A percentile compares a stretch with the other conserved stretches of the same genome.
Evolutionary conservation across 2,888 invertebrate species (phyloP).

Genomic region (Dolichomitus sp.): DNA sequence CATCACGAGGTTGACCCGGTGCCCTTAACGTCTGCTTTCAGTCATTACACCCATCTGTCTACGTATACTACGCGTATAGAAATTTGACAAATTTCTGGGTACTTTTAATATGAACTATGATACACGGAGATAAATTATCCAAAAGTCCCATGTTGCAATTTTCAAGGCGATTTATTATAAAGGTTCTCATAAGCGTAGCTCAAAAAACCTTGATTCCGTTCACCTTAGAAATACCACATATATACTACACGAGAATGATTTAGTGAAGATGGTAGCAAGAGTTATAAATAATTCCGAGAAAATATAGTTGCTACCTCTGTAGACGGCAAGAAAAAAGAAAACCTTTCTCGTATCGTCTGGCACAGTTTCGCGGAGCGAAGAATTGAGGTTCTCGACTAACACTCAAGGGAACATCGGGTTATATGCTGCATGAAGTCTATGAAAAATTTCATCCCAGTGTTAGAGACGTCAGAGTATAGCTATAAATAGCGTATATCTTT

Average conservation of each 20-base stretch:
- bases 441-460: conserved; percentile 29
- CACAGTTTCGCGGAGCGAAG: conserved; percentile 12
- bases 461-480: conserved; percentile 2
- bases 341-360: conserved; percentile 7
- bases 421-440: conserved; percentile 10
- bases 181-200: background rate
- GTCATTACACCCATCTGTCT: conserved; percentile 36
- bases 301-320: conserved; percentile 28
- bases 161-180: background rate
- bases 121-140: background rate
- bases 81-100: background rate
- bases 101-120: background rate
- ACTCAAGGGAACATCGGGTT: conserved; percentile 39
- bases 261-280: background rate
- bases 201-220: background rate
- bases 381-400: conserved; percentile 7
- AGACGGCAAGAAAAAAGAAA: background rate
- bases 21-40: conserved; percentile 44
- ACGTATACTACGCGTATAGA: background rate
- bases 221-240: background rate
- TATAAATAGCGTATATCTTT: conserved; percentile 25
- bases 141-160: background rate
- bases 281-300: conserved; percentile 34
- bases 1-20: conserved; percentile 59
- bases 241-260: background rate